A percentile compares a stretch with the other conserved stretches of the same genome.
Evolutionary conservation across 2,113 vertebrate species (phyloP).

Genomic region (Dissostichus mawsoni): DNA sequence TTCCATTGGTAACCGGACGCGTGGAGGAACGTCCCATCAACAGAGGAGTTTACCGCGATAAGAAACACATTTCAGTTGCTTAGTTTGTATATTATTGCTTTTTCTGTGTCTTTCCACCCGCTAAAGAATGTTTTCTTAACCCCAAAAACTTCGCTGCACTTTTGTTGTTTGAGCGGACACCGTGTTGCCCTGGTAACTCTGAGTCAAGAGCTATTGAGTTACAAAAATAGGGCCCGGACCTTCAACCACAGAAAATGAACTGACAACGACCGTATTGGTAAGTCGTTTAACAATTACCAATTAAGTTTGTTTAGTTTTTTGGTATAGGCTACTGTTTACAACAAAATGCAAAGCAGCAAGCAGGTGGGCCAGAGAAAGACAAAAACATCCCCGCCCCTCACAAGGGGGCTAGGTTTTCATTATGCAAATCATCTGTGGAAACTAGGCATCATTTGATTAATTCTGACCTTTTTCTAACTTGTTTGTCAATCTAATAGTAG

Average conservation of each 20-base stretch:
- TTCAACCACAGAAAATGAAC: background rate
- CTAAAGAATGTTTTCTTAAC: background rate
- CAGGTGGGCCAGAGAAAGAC: background rate
- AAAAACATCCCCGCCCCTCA: too few species aligned
- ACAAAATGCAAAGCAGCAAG: slow-evolving; percentile 22
- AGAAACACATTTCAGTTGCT: background rate
- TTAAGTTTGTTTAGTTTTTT: background rate
- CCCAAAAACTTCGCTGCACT: background rate
- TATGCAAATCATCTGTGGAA: background rate
- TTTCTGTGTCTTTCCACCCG: background rate
- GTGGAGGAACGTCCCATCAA: background rate
- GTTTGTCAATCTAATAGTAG: background rate
- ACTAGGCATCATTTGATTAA: background rate
- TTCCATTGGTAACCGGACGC: slow-evolving; percentile 66
- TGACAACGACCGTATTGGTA: background rate
- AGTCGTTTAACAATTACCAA: slow-evolving; percentile 1
- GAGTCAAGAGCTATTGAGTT: slow-evolving; percentile 56
- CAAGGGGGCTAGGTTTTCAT: background rate
- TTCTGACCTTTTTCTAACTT: background rate
- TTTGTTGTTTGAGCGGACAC: slow-evolving; percentile 33
- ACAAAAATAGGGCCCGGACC: slow-evolving; percentile 43
- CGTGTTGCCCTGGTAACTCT: slow-evolving; percentile 51
- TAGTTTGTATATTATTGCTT: background rate
- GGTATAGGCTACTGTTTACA: background rate
- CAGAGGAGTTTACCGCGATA: background rate